A percentile compares a stretch with the other conserved stretches of the same genome.
These are phyloP conservation scores for Tolypeutes matacus DNA, from an alignment of 2,797 vertebrate genomes.

Conservation along the genomic window DNA sequence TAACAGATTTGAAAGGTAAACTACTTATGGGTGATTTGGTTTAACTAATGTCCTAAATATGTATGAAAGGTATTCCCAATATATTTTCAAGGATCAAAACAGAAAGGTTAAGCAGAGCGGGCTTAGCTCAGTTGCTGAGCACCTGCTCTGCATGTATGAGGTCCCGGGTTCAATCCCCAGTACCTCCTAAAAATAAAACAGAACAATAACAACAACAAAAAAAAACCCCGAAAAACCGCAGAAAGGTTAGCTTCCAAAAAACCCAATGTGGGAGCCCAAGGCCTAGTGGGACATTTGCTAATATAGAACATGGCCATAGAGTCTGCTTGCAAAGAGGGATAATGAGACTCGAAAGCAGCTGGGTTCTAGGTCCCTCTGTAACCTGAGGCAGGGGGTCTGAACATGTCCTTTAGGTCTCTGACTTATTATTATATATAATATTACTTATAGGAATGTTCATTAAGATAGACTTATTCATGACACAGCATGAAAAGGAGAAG, in stretches of 20 bases:
- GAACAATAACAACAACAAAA: too few relatives aligned
- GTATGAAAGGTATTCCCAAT: slow-evolving; percentile 31
- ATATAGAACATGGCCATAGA: background rate
- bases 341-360: background rate
- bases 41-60: slow-evolving; percentile 55
- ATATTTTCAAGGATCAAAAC: slow-evolving; percentile 16
- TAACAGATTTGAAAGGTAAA: background rate
- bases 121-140: too few relatives aligned
- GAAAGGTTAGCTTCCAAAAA: background rate
- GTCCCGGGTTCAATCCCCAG: too few relatives aligned
- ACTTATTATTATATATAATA: background rate
- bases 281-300: background rate
- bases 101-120: background rate
- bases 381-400: background rate
- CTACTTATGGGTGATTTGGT: background rate
- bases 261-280: background rate
- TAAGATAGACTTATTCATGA: background rate
- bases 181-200: too few relatives aligned
- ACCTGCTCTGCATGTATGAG: too few relatives aligned
- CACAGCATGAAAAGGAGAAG: background rate
- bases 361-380: background rate
- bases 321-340: background rate
- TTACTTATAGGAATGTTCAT: background rate
- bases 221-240: too few relatives aligned
- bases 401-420: background rate